Base-by-base conservation (phyloP, 1,140 invertebrate genomes). In the Nautilus pompilius region DNA sequence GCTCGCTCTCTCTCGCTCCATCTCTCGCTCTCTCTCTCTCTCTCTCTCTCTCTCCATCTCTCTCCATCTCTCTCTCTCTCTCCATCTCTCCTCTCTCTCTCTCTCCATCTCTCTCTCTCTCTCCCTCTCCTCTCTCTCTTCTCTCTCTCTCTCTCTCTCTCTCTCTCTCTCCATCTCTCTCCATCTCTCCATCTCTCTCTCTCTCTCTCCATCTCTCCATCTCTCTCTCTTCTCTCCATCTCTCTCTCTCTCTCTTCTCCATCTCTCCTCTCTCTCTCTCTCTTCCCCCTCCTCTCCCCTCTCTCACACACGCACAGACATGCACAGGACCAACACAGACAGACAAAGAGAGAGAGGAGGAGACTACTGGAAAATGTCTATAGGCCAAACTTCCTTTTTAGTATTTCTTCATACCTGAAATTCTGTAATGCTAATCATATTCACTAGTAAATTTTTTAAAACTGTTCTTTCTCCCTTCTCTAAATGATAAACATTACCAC, bases 31-130 rank as follows among this genome's bases (percentile, higher is more conserved):
- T 29, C 32, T n/a, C 29, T 56, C 24, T 29, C 32, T 30, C 29
- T 56, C 24, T 29, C 32, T n/a, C 29, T 56, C 54, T 29, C 32
- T n/a, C 29, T 56, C 54, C n/a, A 29, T n/a, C 29, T 56, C 54
- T 29, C 32, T 30, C 29, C 32, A 24, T 29, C 32, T 30, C 29
- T 56, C 22, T 56, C 29, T n/a, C n/a, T 26, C 22, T 56, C n/a
- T n/a, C n/a, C n/a, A 8, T 56, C n/a, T n/a, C 32, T 56, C 54
- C 32, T 56, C 54, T 56, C n/a, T 30, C 32, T 24, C 54, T 56
- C n/a, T 30, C 32, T 24, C 24, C 32, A 29, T 30, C 32, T 56
- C 54, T 56, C n/a, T 30, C 32, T 24, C 54, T 56, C 54, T 29
- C 32, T 30, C 29, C 32, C 22, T 30, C 32, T n/a, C 29, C 32